Evolutionary conservation across 2,888 invertebrate genomes (phyloP).

Genomic region (Halictus ligatus): DNA sequence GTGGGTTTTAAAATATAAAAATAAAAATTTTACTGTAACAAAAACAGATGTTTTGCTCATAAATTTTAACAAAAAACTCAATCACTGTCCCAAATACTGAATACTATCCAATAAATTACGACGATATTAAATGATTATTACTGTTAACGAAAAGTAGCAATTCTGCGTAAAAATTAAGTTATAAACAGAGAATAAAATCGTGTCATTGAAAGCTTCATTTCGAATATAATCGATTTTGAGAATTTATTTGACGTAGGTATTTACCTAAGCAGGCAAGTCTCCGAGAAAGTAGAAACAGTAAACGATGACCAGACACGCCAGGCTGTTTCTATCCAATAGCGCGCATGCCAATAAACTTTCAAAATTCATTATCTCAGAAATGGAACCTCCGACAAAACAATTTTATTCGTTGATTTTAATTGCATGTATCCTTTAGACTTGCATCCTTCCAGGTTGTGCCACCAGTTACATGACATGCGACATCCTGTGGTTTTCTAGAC

Average conservation of each 20-base stretch:
- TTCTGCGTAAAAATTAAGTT: neutral
- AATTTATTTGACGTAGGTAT: neutral
- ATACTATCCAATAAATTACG: no score
- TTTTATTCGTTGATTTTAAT: neutral
- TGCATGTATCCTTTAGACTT: neutral
- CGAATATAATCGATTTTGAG: neutral
- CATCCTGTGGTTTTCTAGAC: neutral
- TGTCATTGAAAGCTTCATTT: neutral
- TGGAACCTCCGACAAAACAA: neutral
- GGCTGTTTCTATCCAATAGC: neutral
- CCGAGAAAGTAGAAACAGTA: neutral
- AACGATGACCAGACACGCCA: neutral
- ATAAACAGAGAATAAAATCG: neutral
- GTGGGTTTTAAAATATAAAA: neutral
- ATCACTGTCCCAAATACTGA: neutral
- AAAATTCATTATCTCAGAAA: neutral
- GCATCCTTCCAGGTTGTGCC: neutral
- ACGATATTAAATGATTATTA: neutral
- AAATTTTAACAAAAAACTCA: neutral
- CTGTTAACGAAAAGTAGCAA: neutral
- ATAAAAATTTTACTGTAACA: neutral
- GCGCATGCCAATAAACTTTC: neutral
- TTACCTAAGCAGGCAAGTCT: neutral
- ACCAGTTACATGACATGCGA: neutral
- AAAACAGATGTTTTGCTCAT: neutral